Evolutionary conservation across 1,140 invertebrate genomes (phyloP).

Genomic region (Stegodyphus dumicola): DNA sequence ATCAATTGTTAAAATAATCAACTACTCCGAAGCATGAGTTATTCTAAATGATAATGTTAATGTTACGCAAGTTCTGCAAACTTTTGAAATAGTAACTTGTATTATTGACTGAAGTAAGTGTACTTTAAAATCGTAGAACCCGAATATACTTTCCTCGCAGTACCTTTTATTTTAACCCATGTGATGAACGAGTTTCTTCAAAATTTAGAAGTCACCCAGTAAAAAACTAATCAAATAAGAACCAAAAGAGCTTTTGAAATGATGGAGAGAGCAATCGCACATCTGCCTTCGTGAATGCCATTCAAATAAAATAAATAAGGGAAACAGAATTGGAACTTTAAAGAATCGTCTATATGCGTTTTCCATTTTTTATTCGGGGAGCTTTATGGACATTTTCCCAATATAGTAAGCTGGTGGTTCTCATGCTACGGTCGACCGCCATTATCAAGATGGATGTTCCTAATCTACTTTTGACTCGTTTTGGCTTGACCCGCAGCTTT

Average conservation of each 20-base stretch:
- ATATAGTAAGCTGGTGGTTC: conserved; percentile 19
- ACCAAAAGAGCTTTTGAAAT: conserved; percentile 15
- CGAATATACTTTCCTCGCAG: background rate
- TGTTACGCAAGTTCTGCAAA: too few species aligned
- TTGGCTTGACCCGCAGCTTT: background rate
- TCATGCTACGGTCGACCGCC: background rate
- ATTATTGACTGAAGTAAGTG: too few species aligned
- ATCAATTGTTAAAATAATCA: too few species aligned
- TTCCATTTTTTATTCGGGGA: conserved; percentile 37
- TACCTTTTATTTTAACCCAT: too few species aligned
- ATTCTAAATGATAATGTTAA: too few species aligned
- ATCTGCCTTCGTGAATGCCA: conserved; percentile 17
- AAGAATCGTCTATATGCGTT: conserved; percentile 17
- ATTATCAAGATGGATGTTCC: conserved; percentile 45
- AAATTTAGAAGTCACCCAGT: conserved; percentile 22
- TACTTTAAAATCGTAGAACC: too few species aligned
- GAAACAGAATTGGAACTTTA: conserved; percentile 18
- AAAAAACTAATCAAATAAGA: conserved; percentile 38
- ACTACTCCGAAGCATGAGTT: too few species aligned
- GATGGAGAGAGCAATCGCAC: conserved; percentile 25
- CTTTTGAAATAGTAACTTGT: too few species aligned
- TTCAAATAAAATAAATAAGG: conserved; percentile 41
- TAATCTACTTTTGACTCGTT: conserved; percentile 45
- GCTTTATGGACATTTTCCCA: conserved; percentile 41
- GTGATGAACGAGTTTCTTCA: conserved; percentile 6